Evolutionary conservation across 2,113 vertebrate genomes (phyloP), one percentile per base, ranked within the genome.

Genomic region (Dicerorhinus sumatrensis): DNA sequence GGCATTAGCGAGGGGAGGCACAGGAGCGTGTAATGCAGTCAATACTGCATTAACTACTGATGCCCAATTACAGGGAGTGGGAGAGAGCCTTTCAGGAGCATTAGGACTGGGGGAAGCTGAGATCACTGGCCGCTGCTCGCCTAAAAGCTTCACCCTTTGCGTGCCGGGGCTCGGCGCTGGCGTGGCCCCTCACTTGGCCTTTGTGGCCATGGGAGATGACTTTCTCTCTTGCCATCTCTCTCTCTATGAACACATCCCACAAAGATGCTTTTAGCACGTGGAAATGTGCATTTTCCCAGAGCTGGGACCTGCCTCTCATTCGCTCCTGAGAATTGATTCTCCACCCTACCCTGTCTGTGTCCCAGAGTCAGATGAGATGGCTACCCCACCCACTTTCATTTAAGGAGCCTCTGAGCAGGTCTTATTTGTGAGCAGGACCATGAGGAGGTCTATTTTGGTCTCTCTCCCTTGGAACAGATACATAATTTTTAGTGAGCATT

Each of bases 1-100:
- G 99, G 99, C 99, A 99, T 99, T 99, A 99, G 99, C 98, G 99
- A 99, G 99, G 99, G 99, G 99, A 99, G 99, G 99, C 99, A 99
- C 99, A 99, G 99, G 99, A 99, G 99, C 99, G 99, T 99, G 99
- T 99, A 99, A 99, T 99, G 99, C 99, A 99, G 99, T 99, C 99
- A 99, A 99, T 99, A 99, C 99, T 99, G 99, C 99, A 99, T 99
- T 99, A 99, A 99, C 99, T 99, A 99, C 99, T 99, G 99, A 99
- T 99, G 99, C 99, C 99, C 99, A 99, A 99, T 99, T 99, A 99
- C 99, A 99, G 99, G 99, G 99, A 99, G 99, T 99, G 99, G 99
- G 99, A 99, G 99, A 99, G 99, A 99, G 99, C 99, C 99, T 99
- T 99, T 99, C 99, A 99, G 99, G 99, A 99, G 99, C 99, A 99